Evolutionary conservation across 2,888 invertebrate species (phyloP).

Genomic region (Sussaba pulchella): DNA sequence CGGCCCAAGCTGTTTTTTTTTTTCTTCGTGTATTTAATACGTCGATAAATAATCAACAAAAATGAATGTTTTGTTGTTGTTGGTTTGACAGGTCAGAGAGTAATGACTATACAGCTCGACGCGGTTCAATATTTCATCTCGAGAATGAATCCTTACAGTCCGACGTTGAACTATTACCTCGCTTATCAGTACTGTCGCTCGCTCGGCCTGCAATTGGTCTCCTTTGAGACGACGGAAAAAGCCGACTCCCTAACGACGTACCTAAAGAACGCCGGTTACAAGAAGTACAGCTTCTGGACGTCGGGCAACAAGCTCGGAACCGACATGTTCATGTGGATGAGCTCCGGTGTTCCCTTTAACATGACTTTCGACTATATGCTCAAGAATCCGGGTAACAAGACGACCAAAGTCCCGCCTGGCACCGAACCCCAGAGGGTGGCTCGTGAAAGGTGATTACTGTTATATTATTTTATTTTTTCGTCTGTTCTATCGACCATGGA

Average conservation of each 20-base stretch:
- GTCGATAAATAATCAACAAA: background rate
- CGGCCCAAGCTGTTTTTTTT: no score
- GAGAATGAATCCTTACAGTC: conserved; percentile 94
- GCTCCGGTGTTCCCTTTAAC: conserved; percentile 94
- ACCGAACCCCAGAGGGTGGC: conserved; percentile 92
- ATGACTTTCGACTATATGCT: conserved; percentile 94
- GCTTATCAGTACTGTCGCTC: conserved; percentile 96
- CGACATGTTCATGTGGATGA: conserved; percentile 96
- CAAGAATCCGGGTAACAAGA: conserved; percentile 86
- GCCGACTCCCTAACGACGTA: conserved; percentile 94
- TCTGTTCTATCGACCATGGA: no score
- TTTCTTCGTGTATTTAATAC: background rate
- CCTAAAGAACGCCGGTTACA: conserved; percentile 92
- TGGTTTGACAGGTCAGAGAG: conserved; percentile 90
- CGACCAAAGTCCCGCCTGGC: conserved; percentile 88
- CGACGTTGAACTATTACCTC: conserved; percentile 93
- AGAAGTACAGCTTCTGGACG: conserved; percentile 95
- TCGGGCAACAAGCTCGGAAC: conserved; percentile 95
- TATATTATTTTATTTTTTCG: conserved; percentile 22
- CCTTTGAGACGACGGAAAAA: conserved; percentile 94
- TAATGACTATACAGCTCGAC: conserved; percentile 94
- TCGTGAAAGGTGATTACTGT: conserved; percentile 87
- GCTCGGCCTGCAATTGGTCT: conserved; percentile 92
- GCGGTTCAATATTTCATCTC: conserved; percentile 94
- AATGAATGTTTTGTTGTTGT: no score